A percentile compares a stretch with the other conserved stretches of the same genome.
phyloP scores from a whole-genome alignment of 2,113 vertebrate genomes.

The Platysteira castanea region DNA sequence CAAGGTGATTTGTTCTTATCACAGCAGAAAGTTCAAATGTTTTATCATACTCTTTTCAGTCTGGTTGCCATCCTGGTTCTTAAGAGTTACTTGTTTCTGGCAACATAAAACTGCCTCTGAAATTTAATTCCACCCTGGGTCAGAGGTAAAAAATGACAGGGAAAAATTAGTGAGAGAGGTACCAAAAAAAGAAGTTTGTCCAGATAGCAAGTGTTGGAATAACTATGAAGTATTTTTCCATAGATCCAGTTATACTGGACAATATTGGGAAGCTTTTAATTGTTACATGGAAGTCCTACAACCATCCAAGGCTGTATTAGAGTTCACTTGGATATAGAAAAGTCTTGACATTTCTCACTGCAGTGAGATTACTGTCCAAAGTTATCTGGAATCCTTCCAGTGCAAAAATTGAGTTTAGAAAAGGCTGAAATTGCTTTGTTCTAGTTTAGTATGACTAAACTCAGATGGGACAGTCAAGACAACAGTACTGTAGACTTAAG shows the following conservation, averaged over 20 bases:
- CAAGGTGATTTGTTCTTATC: neutral
- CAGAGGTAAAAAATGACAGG: neutral
- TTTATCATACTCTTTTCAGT: neutral
- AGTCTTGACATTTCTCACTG: neutral
- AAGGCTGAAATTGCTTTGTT: constrained; percentile 9
- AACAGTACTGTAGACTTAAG: neutral
- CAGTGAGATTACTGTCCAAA: neutral
- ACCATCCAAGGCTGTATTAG: neutral
- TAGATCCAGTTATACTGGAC: neutral
- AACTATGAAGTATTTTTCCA: neutral
- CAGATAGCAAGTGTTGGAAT: neutral
- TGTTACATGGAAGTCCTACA: neutral
- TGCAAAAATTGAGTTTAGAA: neutral
- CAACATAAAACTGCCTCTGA: neutral
- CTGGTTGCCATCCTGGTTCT: neutral
- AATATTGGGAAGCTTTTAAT: neutral
- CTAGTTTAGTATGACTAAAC: neutral
- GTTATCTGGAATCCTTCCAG: neutral
- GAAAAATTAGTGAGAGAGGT: neutral
- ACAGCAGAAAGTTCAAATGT: neutral
- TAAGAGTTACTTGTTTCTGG: neutral
- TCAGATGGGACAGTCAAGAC: neutral
- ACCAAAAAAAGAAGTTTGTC: neutral
- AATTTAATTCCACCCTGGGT: neutral
- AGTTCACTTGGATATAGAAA: neutral